Evolutionary conservation across 1,140 invertebrate genomes (phyloP).

Genomic region (Euura saliciscinereae): DNA sequence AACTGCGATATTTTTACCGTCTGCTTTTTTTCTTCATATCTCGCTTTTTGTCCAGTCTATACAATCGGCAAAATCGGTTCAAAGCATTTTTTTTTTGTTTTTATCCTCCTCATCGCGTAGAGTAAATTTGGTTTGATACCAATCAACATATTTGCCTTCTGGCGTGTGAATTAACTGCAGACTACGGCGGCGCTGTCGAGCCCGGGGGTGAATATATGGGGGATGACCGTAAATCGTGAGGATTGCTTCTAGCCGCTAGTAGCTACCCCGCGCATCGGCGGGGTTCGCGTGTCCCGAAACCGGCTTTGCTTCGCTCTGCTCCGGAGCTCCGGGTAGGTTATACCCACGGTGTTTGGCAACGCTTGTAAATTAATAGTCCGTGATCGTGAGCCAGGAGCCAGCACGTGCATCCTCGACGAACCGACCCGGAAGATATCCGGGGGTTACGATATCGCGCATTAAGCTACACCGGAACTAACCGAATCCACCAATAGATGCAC

Average conservation of each 20-base stretch:
- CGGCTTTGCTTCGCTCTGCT: background rate
- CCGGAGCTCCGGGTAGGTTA: background rate
- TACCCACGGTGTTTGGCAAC: background rate
- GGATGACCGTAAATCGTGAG: no score
- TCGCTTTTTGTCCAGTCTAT: no score
- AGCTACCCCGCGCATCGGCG: background rate
- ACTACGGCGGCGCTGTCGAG: no score
- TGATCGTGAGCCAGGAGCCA: background rate
- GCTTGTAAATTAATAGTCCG: background rate
- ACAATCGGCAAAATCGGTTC: no score
- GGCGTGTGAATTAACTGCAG: no score
- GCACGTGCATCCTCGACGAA: background rate
- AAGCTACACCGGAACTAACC: slow-evolving; percentile 2
- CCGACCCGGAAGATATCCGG: background rate
- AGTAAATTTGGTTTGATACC: no score
- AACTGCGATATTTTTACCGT: no score
- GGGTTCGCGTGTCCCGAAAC: background rate
- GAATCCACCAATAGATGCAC: background rate
- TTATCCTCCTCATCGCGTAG: no score
- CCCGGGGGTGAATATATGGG: no score
- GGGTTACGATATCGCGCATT: background rate
- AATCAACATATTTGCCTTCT: no score
- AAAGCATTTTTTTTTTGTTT: no score
- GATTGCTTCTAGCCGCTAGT: background rate
- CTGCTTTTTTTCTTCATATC: no score